phyloP scores from a whole-genome alignment of 1,140 invertebrate genomes.

The Ips nitidus region DNA sequence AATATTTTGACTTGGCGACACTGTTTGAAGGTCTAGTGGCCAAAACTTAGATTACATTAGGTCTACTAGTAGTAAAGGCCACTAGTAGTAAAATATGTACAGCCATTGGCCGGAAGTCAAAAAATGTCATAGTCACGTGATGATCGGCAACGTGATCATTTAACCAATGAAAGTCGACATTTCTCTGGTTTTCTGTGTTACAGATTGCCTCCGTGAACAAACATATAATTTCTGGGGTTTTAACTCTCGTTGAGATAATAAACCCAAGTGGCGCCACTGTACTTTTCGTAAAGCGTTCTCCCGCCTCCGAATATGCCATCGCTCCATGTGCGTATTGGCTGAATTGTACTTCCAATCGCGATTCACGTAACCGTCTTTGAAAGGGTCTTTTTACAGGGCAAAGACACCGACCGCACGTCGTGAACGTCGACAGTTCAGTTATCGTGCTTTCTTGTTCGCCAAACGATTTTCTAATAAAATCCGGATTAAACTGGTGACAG shows the following conservation, averaged over 20 bases:
- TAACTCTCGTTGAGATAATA: not conserved
- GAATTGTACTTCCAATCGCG: constrained; percentile 37
- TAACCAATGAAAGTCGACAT: too few relatives aligned
- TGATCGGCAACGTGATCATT: too few relatives aligned
- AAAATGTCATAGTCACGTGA: too few relatives aligned
- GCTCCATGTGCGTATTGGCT: constrained; percentile 13
- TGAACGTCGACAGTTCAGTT: not conserved
- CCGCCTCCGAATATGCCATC: constrained; percentile 2
- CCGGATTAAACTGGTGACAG: not conserved
- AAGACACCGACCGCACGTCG: constrained; percentile 38
- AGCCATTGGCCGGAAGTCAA: too few relatives aligned
- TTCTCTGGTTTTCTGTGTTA: too few relatives aligned
- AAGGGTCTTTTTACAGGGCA: constrained; percentile 46
- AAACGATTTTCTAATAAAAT: constrained; percentile 10
- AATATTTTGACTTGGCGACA: too few relatives aligned
- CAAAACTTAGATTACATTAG: too few relatives aligned
- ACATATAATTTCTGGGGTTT: too few relatives aligned
- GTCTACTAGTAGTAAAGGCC: too few relatives aligned
- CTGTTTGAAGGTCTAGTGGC: too few relatives aligned
- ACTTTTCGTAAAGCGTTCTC: constrained; percentile 6
- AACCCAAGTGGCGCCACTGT: constrained; percentile 12
- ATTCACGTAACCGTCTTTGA: constrained; percentile 38
- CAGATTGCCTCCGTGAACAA: too few relatives aligned
- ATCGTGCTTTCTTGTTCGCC: constrained; percentile 18
- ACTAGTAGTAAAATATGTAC: too few relatives aligned